Evolutionary conservation across 2,797 vertebrate genomes (phyloP).

Genomic region (Lepilemur septentrionalis): DNA sequence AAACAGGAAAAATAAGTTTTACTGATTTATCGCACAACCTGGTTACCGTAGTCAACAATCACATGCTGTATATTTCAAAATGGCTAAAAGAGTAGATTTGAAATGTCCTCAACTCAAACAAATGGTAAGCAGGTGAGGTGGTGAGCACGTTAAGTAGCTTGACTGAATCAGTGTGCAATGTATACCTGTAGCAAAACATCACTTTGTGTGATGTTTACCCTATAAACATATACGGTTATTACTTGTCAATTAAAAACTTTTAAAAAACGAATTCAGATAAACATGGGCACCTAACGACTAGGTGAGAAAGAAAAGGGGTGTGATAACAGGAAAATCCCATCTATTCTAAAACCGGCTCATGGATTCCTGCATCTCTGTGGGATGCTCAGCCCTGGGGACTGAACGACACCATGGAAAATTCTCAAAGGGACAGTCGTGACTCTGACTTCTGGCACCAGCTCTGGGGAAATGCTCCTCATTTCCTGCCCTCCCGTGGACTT

Average conservation of each 20-base stretch:
- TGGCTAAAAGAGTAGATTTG: background rate
- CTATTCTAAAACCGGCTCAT: rapidly evolving
- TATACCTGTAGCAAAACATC: background rate
- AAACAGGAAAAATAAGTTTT: background rate
- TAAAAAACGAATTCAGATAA: background rate
- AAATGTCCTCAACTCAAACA: background rate
- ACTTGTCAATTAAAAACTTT: background rate
- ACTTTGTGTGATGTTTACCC: too few relatives aligned
- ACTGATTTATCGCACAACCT: background rate
- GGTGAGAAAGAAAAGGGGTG: background rate
- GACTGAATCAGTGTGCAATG: too few relatives aligned
- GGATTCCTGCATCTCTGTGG: background rate
- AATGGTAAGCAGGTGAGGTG: background rate
- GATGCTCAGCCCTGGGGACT: background rate
- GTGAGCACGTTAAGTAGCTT: background rate
- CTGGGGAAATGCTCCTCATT: background rate
- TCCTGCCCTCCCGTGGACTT: rapidly evolving
- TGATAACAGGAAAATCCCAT: background rate
- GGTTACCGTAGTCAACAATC: background rate
- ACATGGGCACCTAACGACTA: background rate
- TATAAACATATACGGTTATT: background rate
- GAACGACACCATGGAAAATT: rapidly evolving
- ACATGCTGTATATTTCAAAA: background rate
- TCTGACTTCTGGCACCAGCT: background rate
- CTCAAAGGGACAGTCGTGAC: rapidly evolving